Percentiles rank a stretch among this genome's conserved stretches.
These are phyloP conservation scores for Montifringilla adamsi DNA, from an alignment of 2,113 vertebrate species.

Conservation along the genomic window DNA sequence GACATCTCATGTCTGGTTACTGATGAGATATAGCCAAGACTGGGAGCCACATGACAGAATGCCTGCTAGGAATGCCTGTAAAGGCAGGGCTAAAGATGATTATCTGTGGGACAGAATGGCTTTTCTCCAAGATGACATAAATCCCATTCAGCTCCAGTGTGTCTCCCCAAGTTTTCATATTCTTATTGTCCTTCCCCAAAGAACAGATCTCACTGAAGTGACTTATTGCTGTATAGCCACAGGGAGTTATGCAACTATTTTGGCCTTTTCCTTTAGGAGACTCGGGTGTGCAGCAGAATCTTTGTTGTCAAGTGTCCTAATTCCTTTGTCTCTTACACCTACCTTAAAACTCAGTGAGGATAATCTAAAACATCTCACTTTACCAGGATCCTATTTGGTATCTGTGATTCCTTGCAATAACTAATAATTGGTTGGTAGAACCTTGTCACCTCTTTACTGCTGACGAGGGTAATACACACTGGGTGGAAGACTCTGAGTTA, in stretches of 20 bases:
- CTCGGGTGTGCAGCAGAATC: background rate
- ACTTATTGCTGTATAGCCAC: background rate
- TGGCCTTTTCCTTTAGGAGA: background rate
- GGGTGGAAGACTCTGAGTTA: background rate
- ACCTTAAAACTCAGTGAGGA: background rate
- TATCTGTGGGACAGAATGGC: accelerated
- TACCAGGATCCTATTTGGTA: background rate
- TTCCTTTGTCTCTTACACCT: background rate
- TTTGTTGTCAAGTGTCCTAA: background rate
- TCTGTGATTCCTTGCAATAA: background rate
- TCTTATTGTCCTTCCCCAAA: background rate
- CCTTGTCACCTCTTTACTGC: background rate
- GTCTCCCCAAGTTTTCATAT: background rate
- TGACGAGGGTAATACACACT: background rate
- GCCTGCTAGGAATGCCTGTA: background rate
- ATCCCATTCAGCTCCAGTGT: background rate
- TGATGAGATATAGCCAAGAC: background rate
- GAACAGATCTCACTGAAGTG: background rate
- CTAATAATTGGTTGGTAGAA: background rate
- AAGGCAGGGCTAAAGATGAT: background rate
- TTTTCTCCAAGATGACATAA: background rate
- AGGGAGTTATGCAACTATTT: background rate
- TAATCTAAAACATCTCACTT: background rate
- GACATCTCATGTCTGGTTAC: background rate
- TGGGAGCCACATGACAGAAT: accelerated